Percentiles rank a stretch among this genome's conserved stretches.
Evolutionary conservation across 2,888 invertebrate genomes (phyloP).

Genomic region (Rambutsinella grinnellia): DNA sequence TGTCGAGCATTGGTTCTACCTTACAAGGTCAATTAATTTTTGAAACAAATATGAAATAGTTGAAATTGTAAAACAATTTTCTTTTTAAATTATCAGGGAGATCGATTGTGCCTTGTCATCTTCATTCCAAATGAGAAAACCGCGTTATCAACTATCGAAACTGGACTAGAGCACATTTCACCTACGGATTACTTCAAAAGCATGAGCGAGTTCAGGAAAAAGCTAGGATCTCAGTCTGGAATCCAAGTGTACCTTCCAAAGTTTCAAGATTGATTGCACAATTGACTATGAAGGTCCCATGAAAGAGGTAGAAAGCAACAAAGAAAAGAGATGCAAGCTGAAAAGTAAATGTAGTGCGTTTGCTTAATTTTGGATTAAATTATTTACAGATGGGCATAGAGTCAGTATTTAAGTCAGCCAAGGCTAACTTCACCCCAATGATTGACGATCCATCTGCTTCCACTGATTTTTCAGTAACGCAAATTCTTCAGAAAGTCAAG

Average conservation of each 20-base stretch:
- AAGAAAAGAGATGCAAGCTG: too few relatives aligned
- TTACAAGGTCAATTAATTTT: slow-evolving; percentile 9
- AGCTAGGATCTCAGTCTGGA: slow-evolving; percentile 1
- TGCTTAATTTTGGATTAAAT: too few relatives aligned
- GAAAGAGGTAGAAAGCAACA: slow-evolving; percentile 42
- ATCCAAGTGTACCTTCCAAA: slow-evolving; percentile 27
- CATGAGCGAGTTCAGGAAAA: slow-evolving; percentile 31
- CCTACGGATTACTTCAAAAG: slow-evolving; percentile 28
- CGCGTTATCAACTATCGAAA: slow-evolving; percentile 21
- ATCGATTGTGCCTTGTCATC: slow-evolving; percentile 25
- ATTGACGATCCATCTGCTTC: slow-evolving; percentile 3
- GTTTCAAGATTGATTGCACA: slow-evolving; percentile 38
- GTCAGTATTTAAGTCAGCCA: slow-evolving; percentile 22
- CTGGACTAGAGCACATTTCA: slow-evolving; percentile 22
- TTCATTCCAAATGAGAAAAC: slow-evolving; percentile 38
- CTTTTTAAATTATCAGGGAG: slow-evolving; percentile 22
- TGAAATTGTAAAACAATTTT: too few relatives aligned
- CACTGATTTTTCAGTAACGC: slow-evolving; percentile 24
- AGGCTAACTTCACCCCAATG: slow-evolving; percentile 34
- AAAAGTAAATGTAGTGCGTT: too few relatives aligned
- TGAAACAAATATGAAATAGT: not conserved
- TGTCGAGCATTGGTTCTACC: slow-evolving; percentile 32
- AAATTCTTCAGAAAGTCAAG: slow-evolving; percentile 42
- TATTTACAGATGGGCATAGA: slow-evolving; percentile 35
- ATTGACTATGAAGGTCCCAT: slow-evolving; percentile 35